Evolutionary conservation across 1,140 invertebrate species (phyloP), one percentile per base, ranked within the genome.

Genomic region (Aphis gossypii): DNA sequence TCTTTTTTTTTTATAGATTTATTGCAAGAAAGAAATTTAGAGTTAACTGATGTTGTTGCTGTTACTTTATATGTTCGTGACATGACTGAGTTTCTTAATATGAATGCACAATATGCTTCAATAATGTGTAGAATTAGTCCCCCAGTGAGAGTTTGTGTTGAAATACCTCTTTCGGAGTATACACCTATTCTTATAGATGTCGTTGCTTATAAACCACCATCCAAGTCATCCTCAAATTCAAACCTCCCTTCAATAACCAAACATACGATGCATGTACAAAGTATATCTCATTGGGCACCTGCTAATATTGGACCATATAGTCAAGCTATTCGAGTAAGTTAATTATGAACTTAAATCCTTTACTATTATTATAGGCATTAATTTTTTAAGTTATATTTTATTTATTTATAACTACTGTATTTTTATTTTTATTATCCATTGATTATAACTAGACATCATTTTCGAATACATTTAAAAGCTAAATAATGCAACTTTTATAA

Each of bases 241-340:
- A 93, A 88, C 54, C 94, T 46, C 21, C 76, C 94, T 7, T 95
- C 95, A 87, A 87, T 92, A 88, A 95, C 96, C 93, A 96, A 97
- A 94, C 96, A 97, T 84, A 97, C 97, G 21, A 98, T 99, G 97
- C 98, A 99, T 95, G 98, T 99, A 48, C 98, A 99, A 95, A 97
- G 98, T 90, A 97, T 99, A 94, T 99, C 98, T 44, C 98, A 99
- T 95, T 99, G 98, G 98, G 98, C 98, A 9, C 98, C 98, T 11
- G 98, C 98, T 83, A 99, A 98, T 95, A 99, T 99, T 94, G 98
- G 98, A 30, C 98, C 98, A 54, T 99, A 99, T 95, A 99, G 98
- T 95, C 98, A 99, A 96, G 98, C 97, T 46, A 96, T 98, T 94
- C 97, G 97, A 96, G 97, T 98, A 95, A 95, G 95, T 89, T 54